These are phyloP conservation scores for Rhagophthalmus giganteus DNA, from an alignment of 2,888 invertebrate species.

Conservation along the genomic window DNA sequence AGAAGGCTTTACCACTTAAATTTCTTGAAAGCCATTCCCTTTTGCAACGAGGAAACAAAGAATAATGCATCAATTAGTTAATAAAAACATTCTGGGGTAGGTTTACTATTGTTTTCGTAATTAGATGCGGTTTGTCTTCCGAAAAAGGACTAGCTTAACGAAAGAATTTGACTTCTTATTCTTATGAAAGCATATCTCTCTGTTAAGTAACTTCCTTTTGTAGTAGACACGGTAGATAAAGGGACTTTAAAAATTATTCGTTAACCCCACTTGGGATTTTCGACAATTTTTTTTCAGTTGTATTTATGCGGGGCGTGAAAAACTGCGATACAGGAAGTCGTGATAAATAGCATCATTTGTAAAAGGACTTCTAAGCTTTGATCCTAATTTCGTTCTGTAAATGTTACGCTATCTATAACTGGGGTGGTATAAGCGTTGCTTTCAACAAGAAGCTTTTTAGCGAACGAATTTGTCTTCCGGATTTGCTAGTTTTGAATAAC, in stretches of 20 bases:
- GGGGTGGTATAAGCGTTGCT: slow-evolving; percentile 14
- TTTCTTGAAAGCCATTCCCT: slow-evolving; percentile 29
- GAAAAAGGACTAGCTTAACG: slow-evolving; percentile 4
- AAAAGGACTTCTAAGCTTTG: slow-evolving; percentile 37
- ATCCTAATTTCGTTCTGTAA: slow-evolving; percentile 34
- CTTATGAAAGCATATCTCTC: slow-evolving; percentile 6
- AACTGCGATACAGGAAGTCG: slow-evolving; percentile 6
- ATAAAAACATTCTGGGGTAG: slow-evolving; percentile 39
- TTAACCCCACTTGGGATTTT: not conserved
- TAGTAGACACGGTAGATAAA: not conserved
- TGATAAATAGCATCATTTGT: slow-evolving; percentile 37
- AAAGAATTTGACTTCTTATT: slow-evolving; percentile 9
- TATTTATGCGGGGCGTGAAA: slow-evolving; percentile 3
- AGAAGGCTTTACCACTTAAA: slow-evolving; percentile 37
- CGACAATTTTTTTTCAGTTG: not conserved
- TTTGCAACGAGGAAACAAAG: slow-evolving; percentile 28
- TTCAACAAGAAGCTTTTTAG: slow-evolving; percentile 5
- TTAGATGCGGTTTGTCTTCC: slow-evolving; percentile 26
- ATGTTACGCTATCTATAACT: slow-evolving; percentile 27
- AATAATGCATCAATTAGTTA: slow-evolving; percentile 39
- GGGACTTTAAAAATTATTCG: not conserved
- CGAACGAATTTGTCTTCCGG: not conserved
- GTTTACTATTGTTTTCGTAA: slow-evolving; percentile 38
- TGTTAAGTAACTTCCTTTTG: not conserved
- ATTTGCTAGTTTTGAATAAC: not conserved